Percentiles rank a stretch among this genome's conserved stretches.
Evolutionary conservation across 2,888 invertebrate species (phyloP).

Genomic region (Lasius fuliginosus): DNA sequence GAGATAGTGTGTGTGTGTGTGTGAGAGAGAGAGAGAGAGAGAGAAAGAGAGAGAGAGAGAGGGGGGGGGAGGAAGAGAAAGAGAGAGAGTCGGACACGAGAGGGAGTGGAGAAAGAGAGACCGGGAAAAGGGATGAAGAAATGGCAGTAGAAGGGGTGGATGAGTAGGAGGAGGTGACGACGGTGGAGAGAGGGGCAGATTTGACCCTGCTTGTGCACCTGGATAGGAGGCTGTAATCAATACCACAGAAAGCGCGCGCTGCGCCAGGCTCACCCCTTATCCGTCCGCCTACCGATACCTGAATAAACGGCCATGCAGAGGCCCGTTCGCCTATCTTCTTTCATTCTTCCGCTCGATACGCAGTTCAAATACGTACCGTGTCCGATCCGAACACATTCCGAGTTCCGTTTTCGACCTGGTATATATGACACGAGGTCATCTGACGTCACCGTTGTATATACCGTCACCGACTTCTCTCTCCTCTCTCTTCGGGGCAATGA

Average conservation of each 20-base stretch:
- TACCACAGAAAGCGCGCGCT: slow-evolving; percentile 83
- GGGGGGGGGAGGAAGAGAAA: slow-evolving; percentile 28
- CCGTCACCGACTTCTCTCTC: not conserved
- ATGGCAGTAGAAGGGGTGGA: slow-evolving; percentile 54
- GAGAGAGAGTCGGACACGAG: slow-evolving; percentile 27
- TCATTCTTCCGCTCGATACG: slow-evolving; percentile 12
- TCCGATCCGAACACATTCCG: not conserved
- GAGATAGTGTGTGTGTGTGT: not conserved
- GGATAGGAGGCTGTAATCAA: slow-evolving; percentile 85
- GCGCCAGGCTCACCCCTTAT: slow-evolving; percentile 78
- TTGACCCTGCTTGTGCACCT: slow-evolving; percentile 85
- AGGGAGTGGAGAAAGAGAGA: slow-evolving; percentile 37
- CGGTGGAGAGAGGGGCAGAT: slow-evolving; percentile 74
- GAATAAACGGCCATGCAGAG: slow-evolving; percentile 67
- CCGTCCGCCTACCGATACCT: slow-evolving; percentile 73
- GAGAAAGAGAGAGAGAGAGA: slow-evolving; percentile 2
- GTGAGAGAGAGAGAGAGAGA: not conserved
- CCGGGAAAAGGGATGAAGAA: slow-evolving; percentile 48
- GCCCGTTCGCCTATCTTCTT: slow-evolving; percentile 29
- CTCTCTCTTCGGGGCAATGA: not conserved
- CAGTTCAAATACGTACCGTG: not conserved
- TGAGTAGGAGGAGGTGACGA: slow-evolving; percentile 63
- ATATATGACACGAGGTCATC: not conserved
- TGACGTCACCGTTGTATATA: not conserved
- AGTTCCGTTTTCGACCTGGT: not conserved